Percentiles rank a stretch among this genome's conserved stretches.
These are phyloP conservation scores for Cyprinodon tularosa DNA, from an alignment of 2,113 vertebrate genomes.

Conservation along the genomic window DNA sequence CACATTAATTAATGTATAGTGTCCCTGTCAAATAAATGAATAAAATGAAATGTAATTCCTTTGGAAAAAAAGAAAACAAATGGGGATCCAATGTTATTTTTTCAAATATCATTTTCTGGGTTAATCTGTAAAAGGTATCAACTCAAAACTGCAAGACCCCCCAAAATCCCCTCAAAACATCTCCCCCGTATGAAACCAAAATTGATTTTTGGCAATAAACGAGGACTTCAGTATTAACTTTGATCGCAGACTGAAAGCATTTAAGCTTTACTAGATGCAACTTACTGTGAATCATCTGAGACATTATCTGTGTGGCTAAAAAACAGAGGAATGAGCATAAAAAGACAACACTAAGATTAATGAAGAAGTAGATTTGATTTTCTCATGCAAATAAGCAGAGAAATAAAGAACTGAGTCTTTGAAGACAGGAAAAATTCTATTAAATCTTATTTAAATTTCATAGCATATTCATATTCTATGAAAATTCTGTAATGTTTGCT, in stretches of 20 bases:
- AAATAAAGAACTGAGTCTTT: not conserved
- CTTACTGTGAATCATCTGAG: conserved; percentile 96
- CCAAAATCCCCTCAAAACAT: not conserved
- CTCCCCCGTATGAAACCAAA: not conserved
- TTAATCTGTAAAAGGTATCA: not conserved
- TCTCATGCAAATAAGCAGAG: conserved; percentile 10
- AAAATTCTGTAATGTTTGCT: not conserved
- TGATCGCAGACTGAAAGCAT: not conserved
- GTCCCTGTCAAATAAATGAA: not conserved
- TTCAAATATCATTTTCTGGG: not conserved
- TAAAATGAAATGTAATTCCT: not conserved
- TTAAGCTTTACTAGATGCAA: conserved; percentile 48
- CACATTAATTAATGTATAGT: too few relatives aligned
- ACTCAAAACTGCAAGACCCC: not conserved
- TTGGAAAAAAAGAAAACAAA: not conserved
- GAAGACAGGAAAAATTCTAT: not conserved
- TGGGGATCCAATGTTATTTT: not conserved
- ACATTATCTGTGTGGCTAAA: conserved; percentile 90
- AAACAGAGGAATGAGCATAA: conserved; percentile 84
- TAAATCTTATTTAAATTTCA: too few relatives aligned
- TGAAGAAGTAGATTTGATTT: conserved; percentile 22
- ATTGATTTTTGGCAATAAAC: not conserved
- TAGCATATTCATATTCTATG: not conserved
- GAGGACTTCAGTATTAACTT: not conserved
- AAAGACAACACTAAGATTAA: conserved; percentile 63